Percentiles rank a stretch among this genome's conserved stretches.
Evolutionary conservation across 1,140 invertebrate genomes (phyloP).

Genomic region (Trigoniulus corallinus): DNA sequence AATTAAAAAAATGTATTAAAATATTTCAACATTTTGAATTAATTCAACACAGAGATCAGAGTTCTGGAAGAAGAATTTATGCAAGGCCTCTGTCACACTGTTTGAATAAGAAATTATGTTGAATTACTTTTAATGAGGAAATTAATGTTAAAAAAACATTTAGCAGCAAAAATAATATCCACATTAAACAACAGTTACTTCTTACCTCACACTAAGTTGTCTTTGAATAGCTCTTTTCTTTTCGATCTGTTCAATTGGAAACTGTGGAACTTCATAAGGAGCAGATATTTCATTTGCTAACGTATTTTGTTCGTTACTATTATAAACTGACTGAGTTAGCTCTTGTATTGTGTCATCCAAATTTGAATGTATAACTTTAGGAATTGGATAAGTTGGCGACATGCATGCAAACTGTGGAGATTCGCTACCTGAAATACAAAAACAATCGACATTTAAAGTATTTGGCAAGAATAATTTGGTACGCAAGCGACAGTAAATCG

Average conservation of each 20-base stretch:
- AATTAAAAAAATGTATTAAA: too few relatives aligned
- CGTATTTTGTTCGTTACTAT: slow-evolving; percentile 21
- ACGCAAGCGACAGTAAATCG: too few relatives aligned
- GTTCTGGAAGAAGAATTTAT: too few relatives aligned
- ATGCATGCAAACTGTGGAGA: background rate
- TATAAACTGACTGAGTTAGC: background rate
- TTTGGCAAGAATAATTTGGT: too few relatives aligned
- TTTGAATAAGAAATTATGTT: too few relatives aligned
- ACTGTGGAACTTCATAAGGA: slow-evolving; percentile 88
- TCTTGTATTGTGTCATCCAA: slow-evolving; percentile 2
- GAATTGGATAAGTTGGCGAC: background rate
- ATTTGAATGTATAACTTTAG: slow-evolving; percentile 2
- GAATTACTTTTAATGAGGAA: too few relatives aligned
- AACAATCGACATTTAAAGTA: too few relatives aligned
- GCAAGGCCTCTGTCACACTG: too few relatives aligned
- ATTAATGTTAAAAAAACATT: background rate
- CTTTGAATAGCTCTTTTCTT: slow-evolving; percentile 78
- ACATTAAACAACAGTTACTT: too few relatives aligned
- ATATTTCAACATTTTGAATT: too few relatives aligned
- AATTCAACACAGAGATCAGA: too few relatives aligned
- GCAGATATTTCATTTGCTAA: slow-evolving; percentile 77
- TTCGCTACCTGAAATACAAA: background rate
- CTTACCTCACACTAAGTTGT: slow-evolving; percentile 77
- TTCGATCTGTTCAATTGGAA: slow-evolving; percentile 92
- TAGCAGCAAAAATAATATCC: too few relatives aligned